A percentile compares a stretch with the other conserved stretches of the same genome.
These are phyloP conservation scores for Sarcophaga peregrina DNA, from an alignment of 1,140 invertebrate genomes.

Conservation along the genomic window DNA sequence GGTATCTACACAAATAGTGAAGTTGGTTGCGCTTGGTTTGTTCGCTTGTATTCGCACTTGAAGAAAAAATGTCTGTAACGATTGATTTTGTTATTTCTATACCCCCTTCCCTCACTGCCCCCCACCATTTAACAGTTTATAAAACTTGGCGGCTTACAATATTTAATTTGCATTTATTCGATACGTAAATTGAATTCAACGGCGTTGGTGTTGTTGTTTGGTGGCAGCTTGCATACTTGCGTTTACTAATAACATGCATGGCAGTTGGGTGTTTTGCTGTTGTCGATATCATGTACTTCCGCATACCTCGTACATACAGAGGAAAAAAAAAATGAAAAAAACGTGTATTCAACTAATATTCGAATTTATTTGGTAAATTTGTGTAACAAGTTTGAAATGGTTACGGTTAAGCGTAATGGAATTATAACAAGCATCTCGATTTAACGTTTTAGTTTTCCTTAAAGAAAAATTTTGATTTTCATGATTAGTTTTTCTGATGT, in stretches of 20 bases:
- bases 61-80: constrained; percentile 23
- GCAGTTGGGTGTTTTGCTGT: too few relatives aligned
- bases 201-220: neutral
- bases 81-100: constrained; percentile 19
- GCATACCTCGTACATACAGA: neutral
- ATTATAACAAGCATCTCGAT: too few relatives aligned
- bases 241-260: too few relatives aligned
- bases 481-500: too few relatives aligned
- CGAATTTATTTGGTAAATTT: too few relatives aligned
- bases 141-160: constrained; percentile 17
- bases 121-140: neutral
- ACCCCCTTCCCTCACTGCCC: too few relatives aligned
- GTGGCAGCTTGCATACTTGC: neutral
- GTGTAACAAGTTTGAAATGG: too few relatives aligned
- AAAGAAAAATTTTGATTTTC: too few relatives aligned
- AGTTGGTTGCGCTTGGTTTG: constrained; percentile 12
- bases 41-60: constrained; percentile 19
- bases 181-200: neutral
- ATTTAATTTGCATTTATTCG: constrained; percentile 21
- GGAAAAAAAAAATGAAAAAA: too few relatives aligned
- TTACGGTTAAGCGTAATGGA: too few relatives aligned
- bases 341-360: too few relatives aligned
- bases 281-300: neutral
- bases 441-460: too few relatives aligned
- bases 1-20: neutral